Evolutionary conservation across 37 sponge, comb jelly and placozoan species (phyloP).

Genomic region (Geodia barretti): DNA sequence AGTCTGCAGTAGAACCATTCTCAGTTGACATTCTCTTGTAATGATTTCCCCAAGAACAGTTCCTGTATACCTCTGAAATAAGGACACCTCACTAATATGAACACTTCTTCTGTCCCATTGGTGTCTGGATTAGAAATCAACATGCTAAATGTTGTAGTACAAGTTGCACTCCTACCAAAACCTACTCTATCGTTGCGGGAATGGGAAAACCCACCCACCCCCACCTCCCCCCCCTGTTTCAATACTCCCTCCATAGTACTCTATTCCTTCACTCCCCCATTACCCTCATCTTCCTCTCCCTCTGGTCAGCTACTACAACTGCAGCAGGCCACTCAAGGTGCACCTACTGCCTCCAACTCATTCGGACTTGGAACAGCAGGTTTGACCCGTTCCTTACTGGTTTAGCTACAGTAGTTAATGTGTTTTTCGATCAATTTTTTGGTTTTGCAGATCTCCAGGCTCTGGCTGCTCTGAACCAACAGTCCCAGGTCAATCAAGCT

Average conservation of each 20-base stretch:
- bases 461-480: not conserved
- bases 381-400: not conserved
- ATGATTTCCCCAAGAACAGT: not conserved
- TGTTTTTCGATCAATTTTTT: too few species aligned
- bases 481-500: too few species aligned
- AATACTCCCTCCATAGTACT: not conserved
- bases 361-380: slow-evolving; percentile 63
- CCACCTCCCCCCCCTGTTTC: not conserved
- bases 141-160: too few species aligned
- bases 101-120: too few species aligned
- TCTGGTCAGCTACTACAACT: slow-evolving; percentile 25
- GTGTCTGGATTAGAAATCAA: too few species aligned
- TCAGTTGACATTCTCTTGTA: not conserved
- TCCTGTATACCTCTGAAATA: not conserved
- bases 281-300: not conserved
- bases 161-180: too few species aligned
- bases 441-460: not conserved
- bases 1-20: not conserved
- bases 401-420: too few species aligned
- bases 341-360: slow-evolving; percentile 50
- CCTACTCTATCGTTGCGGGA: too few species aligned
- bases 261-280: not conserved
- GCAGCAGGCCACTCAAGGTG: slow-evolving; percentile 7
- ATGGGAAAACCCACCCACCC: not conserved
- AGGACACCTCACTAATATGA: not conserved